Evolutionary conservation across 2,888 invertebrate species (phyloP).

Genomic region (Iselma pallidipennis): DNA sequence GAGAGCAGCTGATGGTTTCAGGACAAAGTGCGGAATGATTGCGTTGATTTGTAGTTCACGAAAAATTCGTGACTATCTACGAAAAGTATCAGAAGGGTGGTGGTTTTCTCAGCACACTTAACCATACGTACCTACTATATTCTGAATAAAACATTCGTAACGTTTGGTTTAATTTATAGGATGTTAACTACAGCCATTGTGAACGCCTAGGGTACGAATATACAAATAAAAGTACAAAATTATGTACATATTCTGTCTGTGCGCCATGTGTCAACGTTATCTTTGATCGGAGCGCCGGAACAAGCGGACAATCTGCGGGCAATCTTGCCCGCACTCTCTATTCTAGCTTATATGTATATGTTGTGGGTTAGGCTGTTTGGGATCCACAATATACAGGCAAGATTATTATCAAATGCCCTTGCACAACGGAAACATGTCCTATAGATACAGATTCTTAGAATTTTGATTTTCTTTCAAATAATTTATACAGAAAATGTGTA

Average conservation of each 20-base stretch:
- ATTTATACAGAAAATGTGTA: not conserved
- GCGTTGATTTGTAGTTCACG: constrained; percentile 26
- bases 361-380: not conserved
- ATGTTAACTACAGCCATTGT: constrained; percentile 50
- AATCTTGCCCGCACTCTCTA: constrained; percentile 16
- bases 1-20: constrained; percentile 11
- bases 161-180: constrained; percentile 48
- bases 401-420: constrained; percentile 2
- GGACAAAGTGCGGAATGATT: constrained; percentile 23
- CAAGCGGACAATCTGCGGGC: constrained; percentile 42
- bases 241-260: constrained; percentile 49
- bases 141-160: constrained; percentile 48
- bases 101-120: constrained; percentile 16
- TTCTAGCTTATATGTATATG: not conserved
- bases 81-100: constrained; percentile 28
- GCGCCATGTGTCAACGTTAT: constrained; percentile 47
- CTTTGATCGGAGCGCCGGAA: constrained; percentile 45
- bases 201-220: constrained; percentile 45
- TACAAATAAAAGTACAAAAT: constrained; percentile 48
- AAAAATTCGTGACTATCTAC: constrained; percentile 33
- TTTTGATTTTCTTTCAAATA: constrained; percentile 11
- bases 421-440: constrained; percentile 9
- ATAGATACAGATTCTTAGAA: constrained; percentile 6
- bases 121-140: constrained; percentile 21
- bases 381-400: not conserved